Conservation (phyloP, 1,140 invertebrate genomes). For the Sarcophaga bullata region DNA sequence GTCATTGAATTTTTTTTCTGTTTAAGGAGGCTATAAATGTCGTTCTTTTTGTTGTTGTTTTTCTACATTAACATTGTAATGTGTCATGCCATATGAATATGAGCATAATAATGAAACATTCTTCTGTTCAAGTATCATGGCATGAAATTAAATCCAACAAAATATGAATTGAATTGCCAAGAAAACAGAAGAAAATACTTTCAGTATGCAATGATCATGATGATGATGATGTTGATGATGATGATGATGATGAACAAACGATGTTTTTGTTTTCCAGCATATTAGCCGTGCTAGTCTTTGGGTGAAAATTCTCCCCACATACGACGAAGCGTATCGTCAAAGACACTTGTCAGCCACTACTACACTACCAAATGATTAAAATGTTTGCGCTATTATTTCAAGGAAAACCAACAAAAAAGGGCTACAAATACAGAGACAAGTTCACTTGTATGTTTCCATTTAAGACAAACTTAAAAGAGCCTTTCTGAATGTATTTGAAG, state of each 20-base stretch:
- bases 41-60: neutral
- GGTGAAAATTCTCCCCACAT: neutral
- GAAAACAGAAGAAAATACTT: too few species aligned
- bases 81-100: too few species aligned
- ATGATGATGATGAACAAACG: neutral
- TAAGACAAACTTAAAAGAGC: neutral
- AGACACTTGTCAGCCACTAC: constrained; percentile 32
- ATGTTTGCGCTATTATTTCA: neutral
- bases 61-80: too few species aligned
- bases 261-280: neutral
- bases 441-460: neutral
- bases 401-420: neutral
- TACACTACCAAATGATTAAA: neutral
- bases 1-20: neutral
- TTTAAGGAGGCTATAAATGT: neutral
- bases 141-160: constrained; percentile 34
- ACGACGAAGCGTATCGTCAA: neutral
- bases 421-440: neutral
- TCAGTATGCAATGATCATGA: too few species aligned
- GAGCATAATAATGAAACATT: constrained; percentile 15
- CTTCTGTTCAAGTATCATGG: constrained; percentile 29
- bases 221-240: neutral
- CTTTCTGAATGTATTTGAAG: neutral
- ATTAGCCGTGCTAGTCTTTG: constrained; percentile 8
- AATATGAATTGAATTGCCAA: too few species aligned